Evolutionary conservation across 2,113 vertebrate species (phyloP).

Genomic region (Paradisaea rubra): DNA sequence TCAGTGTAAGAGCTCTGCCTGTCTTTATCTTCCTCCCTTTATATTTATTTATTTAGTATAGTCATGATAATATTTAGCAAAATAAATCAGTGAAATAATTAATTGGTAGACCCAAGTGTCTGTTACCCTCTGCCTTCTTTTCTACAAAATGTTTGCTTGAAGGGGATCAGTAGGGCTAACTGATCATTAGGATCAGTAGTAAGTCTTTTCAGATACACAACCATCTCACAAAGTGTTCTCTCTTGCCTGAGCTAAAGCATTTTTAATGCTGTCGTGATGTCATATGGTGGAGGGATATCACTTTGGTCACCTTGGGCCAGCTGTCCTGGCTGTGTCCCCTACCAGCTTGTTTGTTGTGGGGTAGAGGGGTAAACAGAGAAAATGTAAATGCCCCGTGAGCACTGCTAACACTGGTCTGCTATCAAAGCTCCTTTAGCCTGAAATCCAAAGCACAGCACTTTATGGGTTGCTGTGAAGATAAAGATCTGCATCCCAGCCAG

Average conservation of each 20-base stretch:
- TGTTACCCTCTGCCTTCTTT: background rate
- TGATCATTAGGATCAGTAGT: fast-evolving
- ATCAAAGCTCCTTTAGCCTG: background rate
- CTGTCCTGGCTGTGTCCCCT: background rate
- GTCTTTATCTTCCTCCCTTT: background rate
- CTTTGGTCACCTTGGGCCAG: background rate
- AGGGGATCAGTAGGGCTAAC: background rate
- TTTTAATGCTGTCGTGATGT: background rate
- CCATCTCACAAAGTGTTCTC: background rate
- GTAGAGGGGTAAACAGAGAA: background rate
- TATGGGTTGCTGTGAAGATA: background rate
- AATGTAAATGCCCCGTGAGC: background rate
- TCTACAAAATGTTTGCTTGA: background rate
- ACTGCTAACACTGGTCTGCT: background rate
- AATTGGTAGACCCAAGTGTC: background rate
- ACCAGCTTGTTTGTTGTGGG: background rate
- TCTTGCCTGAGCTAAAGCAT: background rate
- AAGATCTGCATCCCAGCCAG: background rate
- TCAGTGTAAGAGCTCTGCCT: background rate
- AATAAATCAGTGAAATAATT: background rate
- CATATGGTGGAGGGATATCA: background rate
- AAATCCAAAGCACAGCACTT: background rate
- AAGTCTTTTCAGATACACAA: background rate
- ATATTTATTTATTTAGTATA: background rate
- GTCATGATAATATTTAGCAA: background rate